Conservation (phyloP, 2,113 vertebrate genomes). For the Oncorhynchus masou region DNA sequence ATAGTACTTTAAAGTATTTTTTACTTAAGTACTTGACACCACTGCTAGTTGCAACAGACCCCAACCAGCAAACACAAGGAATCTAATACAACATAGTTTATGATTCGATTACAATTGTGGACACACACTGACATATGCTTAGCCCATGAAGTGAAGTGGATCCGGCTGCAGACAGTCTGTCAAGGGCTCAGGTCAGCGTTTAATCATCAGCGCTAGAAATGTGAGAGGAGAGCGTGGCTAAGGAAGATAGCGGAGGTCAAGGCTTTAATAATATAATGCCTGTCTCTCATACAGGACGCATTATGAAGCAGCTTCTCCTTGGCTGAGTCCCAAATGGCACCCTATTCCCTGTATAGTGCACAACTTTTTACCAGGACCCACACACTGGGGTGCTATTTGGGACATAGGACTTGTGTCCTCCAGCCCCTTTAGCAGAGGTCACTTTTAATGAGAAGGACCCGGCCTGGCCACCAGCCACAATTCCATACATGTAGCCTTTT, state of each 20-base stretch:
- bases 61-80: neutral
- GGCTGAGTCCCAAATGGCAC: neutral
- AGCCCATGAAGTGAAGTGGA: neutral
- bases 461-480: slow-evolving; percentile 9
- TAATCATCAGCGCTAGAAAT: slow-evolving; percentile 61
- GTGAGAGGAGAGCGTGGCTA: slow-evolving; percentile 45
- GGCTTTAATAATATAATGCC: slow-evolving; percentile 59
- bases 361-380: neutral
- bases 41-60: neutral
- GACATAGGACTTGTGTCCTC: slow-evolving; percentile 29
- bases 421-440: slow-evolving; percentile 49
- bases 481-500: slow-evolving; percentile 62
- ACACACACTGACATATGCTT: neutral
- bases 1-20: no score
- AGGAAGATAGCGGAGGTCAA: slow-evolving; percentile 58
- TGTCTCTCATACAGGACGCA: slow-evolving; percentile 21
- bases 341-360: neutral
- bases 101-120: neutral
- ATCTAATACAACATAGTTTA: neutral
- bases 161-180: slow-evolving; percentile 34
- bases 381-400: neutral
- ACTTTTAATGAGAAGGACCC: slow-evolving; percentile 65
- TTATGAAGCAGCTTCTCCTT: slow-evolving; percentile 16
- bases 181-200: slow-evolving; percentile 60
- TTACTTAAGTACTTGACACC: no score